Evolutionary conservation across 2,797 vertebrate genomes (phyloP), one percentile per base, ranked within the genome.

Genomic region (Vespertilio murinus): DNA sequence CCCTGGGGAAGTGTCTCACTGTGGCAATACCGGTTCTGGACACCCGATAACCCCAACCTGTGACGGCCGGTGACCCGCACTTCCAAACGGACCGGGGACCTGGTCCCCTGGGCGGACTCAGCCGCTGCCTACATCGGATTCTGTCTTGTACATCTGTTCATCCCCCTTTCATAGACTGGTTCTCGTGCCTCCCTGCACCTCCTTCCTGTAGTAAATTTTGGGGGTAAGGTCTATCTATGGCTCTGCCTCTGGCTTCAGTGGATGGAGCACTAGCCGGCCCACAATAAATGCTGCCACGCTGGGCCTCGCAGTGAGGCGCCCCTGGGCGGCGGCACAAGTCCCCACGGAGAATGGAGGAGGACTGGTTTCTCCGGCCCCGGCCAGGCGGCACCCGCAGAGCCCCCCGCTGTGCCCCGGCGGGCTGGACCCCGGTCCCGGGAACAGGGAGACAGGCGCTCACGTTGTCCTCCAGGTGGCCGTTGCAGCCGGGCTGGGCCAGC

Each of bases 381-480:
- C 65, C 47, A 17, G 23, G 49, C 2, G 23, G 47, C 40, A n/a
- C 3, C 59, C 49, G 16, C 22, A 11, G 65, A 17, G 35, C 25
- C 4, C 25, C 28, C 42, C 3, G 10, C 18, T 0, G 13, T 5
- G 45, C 22, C 49, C 65, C 40, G 1, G 22, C 1, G 6, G 45
- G 9, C 14, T 2, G 45, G 45, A 12, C 11, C 20, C 0, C 2
- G 3, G 25, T 17, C 45, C 56, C 0, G 1, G 0, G 9, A 40
- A 12, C 0, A 1, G 0, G 9, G 45, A 12, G 42, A 6, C 11
- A 8, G 42, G 5, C 11, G 97, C 99, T 99, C 97, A 99, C 99
- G 5, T 99, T 98, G 98, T 99, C 99, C 65, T 99, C 99, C 45
- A 99, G 98, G 18, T 99, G 99, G 96, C 99, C 99, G 10, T 99